Conservation (phyloP, 2,888 invertebrate species). For the Lasioglossum villosulum region DNA sequence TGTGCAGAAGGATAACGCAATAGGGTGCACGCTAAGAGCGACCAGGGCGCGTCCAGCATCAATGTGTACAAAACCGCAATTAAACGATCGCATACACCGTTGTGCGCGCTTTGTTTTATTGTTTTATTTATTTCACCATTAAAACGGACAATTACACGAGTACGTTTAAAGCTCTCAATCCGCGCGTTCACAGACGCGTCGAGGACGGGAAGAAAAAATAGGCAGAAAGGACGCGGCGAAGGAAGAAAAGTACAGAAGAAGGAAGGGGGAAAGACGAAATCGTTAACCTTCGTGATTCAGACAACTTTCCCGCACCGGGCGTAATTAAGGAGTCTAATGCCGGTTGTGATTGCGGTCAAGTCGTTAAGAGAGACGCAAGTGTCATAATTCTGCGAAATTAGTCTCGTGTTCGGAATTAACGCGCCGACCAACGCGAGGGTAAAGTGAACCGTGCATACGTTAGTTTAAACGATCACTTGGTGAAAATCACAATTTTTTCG, state of each 20-base stretch:
- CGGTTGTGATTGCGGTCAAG: constrained; percentile 23
- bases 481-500: too few species aligned
- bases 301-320: constrained; percentile 38
- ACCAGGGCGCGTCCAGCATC: not conserved
- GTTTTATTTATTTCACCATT: constrained; percentile 45
- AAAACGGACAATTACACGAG: constrained; percentile 29
- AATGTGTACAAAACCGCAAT: not conserved
- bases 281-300: constrained; percentile 47
- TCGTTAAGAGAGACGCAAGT: constrained; percentile 32
- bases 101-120: constrained; percentile 34
- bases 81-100: constrained; percentile 14
- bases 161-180: not conserved
- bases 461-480: too few species aligned
- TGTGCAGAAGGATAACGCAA: not conserved
- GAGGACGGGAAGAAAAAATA: not conserved
- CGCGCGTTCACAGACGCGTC: not conserved
- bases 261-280: constrained; percentile 23
- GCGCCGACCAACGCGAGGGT: not conserved
- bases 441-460: too few species aligned
- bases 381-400: constrained; percentile 36
- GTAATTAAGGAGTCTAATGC: constrained; percentile 55
- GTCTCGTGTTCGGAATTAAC: constrained; percentile 12
- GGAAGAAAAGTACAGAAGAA: constrained; percentile 13
- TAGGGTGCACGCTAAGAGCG: not conserved
- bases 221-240: not conserved